Base-by-base conservation (phyloP, 2,888 invertebrate species). In the Tachina fera region DNA sequence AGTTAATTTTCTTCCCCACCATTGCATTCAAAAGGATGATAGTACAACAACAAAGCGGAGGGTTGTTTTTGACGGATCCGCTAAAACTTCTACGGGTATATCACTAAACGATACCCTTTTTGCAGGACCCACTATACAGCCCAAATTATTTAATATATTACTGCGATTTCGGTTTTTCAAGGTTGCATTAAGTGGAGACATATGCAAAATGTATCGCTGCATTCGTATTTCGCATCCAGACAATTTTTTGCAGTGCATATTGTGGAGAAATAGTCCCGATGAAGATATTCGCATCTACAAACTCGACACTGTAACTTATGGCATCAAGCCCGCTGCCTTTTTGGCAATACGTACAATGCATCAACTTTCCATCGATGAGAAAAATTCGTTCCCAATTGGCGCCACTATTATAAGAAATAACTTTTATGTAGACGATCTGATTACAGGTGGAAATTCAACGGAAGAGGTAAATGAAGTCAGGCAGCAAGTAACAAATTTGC, bases 361-460 rank as follows among this genome's bases (percentile, higher is more conserved):
- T 31, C 31, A 31, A 31, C 31, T 31, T 2, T 2, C 31, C 4
- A 3, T 4, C 2, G 31, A 31, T 31, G 4, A 31, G 4, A 31
- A 31, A 31, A 4, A 4, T 31, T 31, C 3, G 2, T 2, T 31
- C 31, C 31, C 31, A 31, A 4, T 31, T 31, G 31, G 31, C 4
- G 31, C 31, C 2, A 2, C 3, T n/a, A n/a, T n/a, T n/a, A n/a
- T n/a, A n/a, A n/a, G n/a, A 87, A 19, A 79, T 77, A 51, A 88
- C 31, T 88, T 88, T 61, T 89, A 89, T 75, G 88, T 89, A 8
- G 88, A 89, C 31, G 88, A 89, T 72, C 47, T 88, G 11, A 72
- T 72, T 10, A 45, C 84, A 10, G 80, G 87, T 53, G 86, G 79
- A 2, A 22, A 78, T 9, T 58, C 79, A n/a, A 11, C 53, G 9